These are phyloP conservation scores for Spialia ferax DNA, from an alignment of 2,888 invertebrate species.

Conservation along the genomic window DNA sequence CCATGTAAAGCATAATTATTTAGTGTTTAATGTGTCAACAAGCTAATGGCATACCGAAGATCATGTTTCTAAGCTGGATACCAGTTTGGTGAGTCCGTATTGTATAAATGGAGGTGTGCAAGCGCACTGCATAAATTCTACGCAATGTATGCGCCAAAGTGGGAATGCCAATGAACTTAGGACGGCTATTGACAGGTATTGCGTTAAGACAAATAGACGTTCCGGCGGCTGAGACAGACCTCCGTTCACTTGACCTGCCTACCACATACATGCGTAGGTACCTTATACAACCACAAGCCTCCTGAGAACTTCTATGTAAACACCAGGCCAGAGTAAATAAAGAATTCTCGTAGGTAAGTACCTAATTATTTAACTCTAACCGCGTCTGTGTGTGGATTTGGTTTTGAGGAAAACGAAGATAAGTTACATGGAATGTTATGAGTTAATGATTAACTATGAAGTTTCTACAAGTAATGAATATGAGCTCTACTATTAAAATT, in stretches of 20 bases:
- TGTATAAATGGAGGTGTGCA: constrained; percentile 64
- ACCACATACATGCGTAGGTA: constrained; percentile 59
- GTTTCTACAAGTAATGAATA: neutral
- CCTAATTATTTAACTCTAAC: constrained; percentile 53
- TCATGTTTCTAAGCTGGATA: constrained; percentile 74
- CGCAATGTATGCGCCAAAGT: constrained; percentile 82
- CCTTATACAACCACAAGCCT: constrained; percentile 68
- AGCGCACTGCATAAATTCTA: constrained; percentile 78
- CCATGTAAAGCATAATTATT: constrained; percentile 72
- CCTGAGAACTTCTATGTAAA: constrained; percentile 82
- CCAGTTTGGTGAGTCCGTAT: constrained; percentile 74
- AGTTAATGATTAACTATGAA: neutral
- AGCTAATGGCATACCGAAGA: constrained; percentile 78
- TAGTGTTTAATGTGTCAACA: constrained; percentile 81
- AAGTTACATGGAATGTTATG: neutral
- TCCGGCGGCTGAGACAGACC: constrained; percentile 79
- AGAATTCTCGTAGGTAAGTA: constrained; percentile 74
- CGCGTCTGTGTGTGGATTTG: constrained; percentile 39
- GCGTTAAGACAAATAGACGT: constrained; percentile 85
- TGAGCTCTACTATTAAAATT: too few species aligned
- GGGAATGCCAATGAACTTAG: constrained; percentile 84
- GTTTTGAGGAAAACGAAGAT: constrained; percentile 24
- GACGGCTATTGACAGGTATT: constrained; percentile 85
- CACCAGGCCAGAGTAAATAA: constrained; percentile 77
- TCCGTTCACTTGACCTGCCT: constrained; percentile 79